Evolutionary conservation across 2,797 vertebrate genomes (phyloP), one percentile per base, ranked within the genome.

Genomic region (Delichon dasypus): DNA sequence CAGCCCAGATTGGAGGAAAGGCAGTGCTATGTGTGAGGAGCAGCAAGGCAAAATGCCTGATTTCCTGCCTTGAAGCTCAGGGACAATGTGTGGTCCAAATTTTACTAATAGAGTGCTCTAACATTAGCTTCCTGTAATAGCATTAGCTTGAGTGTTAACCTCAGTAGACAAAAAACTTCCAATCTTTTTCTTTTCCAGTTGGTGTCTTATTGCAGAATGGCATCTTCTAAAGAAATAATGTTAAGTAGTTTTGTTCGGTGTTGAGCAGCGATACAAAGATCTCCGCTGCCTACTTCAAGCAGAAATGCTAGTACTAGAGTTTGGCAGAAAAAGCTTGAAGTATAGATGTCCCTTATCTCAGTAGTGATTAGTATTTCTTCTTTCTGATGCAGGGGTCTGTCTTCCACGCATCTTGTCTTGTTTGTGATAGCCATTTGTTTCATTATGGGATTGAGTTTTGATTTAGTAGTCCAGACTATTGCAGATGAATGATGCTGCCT

Each of bases 71-170:
- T 86, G 55, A 38, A 75, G 38, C 54, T 68, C 34, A 42, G 32
- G 11, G 14, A 65, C 44, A 61, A 25, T n/a, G 32, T 2, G 3
- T 42, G 44, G 42, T 36, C 0, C 0, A 66, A 78, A 74, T 79
- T 62, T 66, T 53, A 18, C 25, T 70, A 47, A 6, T 19, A 7
- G 20, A 40, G 26, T 64, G 21, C 38, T 80, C 19, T 77, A 42
- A 72, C 27, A 12, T 6, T 23, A 44, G 7, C 44, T 93, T 92
- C 70, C 61, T 61, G 30, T 54, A 50, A 5, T 29, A 65, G 27
- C 21, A 53, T 60, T 8, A 11, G 40, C 74, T 82, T 71, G 34
- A 26, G 17, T n/a, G 19, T 68, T 76, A 76, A 44, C 12, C 15
- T 51, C 50, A 34, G 7, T 7, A 84, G n/a, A 36, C 30, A 36